Evolutionary conservation across 2,888 invertebrate species (phyloP).

Genomic region (Nephrocerus scutellatus): DNA sequence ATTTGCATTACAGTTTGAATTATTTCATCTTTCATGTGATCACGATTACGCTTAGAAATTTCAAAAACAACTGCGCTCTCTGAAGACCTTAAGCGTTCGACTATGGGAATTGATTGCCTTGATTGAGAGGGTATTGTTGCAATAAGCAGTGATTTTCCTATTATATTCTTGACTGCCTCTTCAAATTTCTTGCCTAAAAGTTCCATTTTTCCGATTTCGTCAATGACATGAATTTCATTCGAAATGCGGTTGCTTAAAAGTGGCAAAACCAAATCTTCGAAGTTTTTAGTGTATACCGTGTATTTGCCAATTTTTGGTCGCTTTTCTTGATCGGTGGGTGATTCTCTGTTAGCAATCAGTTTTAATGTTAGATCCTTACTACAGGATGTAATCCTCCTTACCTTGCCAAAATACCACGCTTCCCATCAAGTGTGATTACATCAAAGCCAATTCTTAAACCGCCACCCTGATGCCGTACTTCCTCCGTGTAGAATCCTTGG

Average conservation of each 20-base stretch:
- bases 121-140: conserved; percentile 33
- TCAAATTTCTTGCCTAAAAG: conserved; percentile 36
- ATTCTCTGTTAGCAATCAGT: conserved; percentile 16
- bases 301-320: conserved; percentile 56
- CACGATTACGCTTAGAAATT: conserved; percentile 35
- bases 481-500: conserved; percentile 61
- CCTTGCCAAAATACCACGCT: conserved; percentile 52
- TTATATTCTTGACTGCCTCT: conserved; percentile 21
- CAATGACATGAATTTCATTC: conserved; percentile 33
- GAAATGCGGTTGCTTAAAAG: conserved; percentile 32
- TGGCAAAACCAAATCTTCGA: conserved; percentile 55
- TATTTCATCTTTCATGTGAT: conserved; percentile 27
- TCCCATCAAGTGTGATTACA: conserved; percentile 51
- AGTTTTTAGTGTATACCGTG: conserved; percentile 52
- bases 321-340: conserved; percentile 10
- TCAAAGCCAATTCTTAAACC: conserved; percentile 57
- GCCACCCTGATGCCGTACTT: conserved; percentile 47
- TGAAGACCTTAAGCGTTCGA: conserved; percentile 32
- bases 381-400: conserved; percentile 22
- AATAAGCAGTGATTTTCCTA: conserved; percentile 25
- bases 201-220: conserved; percentile 47
- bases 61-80: conserved; percentile 22
- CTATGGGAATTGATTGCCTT: conserved; percentile 23
- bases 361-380: conserved; percentile 8
- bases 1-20: conserved; percentile 17